Conservation (phyloP, 92 coral and sea anemone genomes). For the Muricea muricata region DNA sequence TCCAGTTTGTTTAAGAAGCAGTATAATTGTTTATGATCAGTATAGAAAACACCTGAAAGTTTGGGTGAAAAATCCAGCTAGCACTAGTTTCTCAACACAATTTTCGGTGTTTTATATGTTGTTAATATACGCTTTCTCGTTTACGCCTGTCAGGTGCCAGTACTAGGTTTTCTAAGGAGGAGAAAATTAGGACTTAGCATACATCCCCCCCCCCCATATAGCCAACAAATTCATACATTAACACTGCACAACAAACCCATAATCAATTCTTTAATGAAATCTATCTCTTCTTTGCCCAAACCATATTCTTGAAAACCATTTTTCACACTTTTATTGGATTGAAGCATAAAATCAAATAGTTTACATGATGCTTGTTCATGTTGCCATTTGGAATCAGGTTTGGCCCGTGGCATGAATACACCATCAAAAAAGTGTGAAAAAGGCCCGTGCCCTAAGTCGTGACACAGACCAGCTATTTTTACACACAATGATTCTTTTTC, state of each 20-base stretch:
- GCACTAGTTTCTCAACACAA: too few species aligned
- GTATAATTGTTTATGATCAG: too few species aligned
- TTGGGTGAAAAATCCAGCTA: too few species aligned
- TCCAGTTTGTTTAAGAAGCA: too few species aligned
- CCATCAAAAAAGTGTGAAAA: slow-evolving; percentile 91
- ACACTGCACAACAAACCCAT: slow-evolving; percentile 54
- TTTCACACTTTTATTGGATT: slow-evolving; percentile 62
- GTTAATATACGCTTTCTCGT: too few species aligned
- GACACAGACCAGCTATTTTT: slow-evolving; percentile 90
- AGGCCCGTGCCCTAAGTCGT: slow-evolving; percentile 98
- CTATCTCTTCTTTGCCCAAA: slow-evolving; percentile 64
- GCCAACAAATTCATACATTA: too few species aligned
- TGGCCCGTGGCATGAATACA: slow-evolving; percentile 74
- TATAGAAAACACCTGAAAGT: too few species aligned
- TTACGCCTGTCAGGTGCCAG: too few species aligned
- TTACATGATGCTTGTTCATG: slow-evolving; percentile 84
- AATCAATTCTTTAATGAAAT: slow-evolving; percentile 83
- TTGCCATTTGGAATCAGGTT: slow-evolving; percentile 33
- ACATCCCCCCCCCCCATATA: too few species aligned
- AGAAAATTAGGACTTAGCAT: too few species aligned
- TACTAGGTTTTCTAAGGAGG: too few species aligned
- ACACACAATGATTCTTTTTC: slow-evolving; percentile 80
- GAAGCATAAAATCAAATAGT: slow-evolving; percentile 83
- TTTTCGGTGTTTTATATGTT: too few species aligned
- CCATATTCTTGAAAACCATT: slow-evolving; percentile 65